Evolutionary conservation across 2,888 invertebrate genomes (phyloP).

Genomic region (Melinaea marsaeus): DNA sequence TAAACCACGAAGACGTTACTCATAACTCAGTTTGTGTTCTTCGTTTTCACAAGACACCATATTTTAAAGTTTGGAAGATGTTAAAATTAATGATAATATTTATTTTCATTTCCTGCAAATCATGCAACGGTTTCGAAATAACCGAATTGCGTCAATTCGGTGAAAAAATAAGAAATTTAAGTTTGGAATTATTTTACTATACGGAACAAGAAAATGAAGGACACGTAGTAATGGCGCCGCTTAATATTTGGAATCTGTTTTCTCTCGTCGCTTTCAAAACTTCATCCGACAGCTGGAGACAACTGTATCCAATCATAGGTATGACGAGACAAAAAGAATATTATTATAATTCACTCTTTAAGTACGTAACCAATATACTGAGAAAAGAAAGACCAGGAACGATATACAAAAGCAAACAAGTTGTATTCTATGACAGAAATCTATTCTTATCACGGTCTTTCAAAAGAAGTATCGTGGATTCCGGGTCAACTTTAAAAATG

Average conservation of each 20-base stretch:
- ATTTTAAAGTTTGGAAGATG: background rate
- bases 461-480: background rate
- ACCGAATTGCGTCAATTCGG: background rate
- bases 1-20: no score
- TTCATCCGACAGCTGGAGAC: background rate
- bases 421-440: background rate
- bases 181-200: constrained; percentile 2
- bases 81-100: background rate
- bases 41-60: no score
- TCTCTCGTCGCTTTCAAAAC: background rate
- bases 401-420: background rate
- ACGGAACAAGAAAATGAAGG: background rate
- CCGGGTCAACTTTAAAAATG: background rate
- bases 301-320: background rate
- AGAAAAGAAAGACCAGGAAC: background rate
- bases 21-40: no score
- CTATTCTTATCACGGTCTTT: background rate
- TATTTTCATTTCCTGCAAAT: background rate
- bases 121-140: background rate
- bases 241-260: background rate
- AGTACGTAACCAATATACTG: background rate
- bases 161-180: constrained; percentile 2
- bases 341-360: background rate
- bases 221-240: background rate
- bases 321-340: background rate